These are phyloP conservation scores for Hormaphis cornu DNA, from an alignment of 1,140 invertebrate genomes.

Conservation along the genomic window DNA sequence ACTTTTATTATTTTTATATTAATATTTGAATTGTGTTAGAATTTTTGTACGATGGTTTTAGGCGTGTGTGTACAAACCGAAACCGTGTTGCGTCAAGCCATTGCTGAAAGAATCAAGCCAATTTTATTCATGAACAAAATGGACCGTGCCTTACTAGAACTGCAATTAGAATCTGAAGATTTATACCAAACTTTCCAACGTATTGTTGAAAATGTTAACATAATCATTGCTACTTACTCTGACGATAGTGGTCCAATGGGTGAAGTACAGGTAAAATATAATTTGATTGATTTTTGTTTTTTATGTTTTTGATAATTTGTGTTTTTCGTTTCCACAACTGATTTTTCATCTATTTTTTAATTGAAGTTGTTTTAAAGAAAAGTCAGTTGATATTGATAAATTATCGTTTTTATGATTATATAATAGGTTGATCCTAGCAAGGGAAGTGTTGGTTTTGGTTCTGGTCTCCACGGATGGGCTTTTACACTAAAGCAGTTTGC, in stretches of 20 bases:
- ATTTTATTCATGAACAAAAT: constrained; percentile 99
- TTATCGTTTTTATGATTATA: background rate
- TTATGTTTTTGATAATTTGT: background rate
- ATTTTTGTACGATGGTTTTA: constrained; percentile 44
- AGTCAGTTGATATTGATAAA: background rate
- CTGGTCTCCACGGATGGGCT: constrained; percentile 98
- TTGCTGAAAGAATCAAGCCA: constrained; percentile 97
- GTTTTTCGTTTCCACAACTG: constrained; percentile 27
- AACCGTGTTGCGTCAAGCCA: constrained; percentile 96
- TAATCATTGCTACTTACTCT: constrained; percentile 99
- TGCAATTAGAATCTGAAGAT: constrained; percentile 92
- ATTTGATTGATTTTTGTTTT: background rate
- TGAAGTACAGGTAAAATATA: constrained; percentile 69
- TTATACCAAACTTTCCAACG: constrained; percentile 99
- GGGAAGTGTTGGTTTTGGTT: constrained; percentile 98
- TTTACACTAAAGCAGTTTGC: constrained; percentile 99
- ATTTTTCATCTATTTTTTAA: background rate
- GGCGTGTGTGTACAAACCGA: constrained; percentile 99
- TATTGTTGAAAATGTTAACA: constrained; percentile 99
- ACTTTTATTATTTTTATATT: constrained; percentile 36
- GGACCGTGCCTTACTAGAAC: constrained; percentile 92
- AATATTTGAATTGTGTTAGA: background rate
- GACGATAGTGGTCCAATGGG: constrained; percentile 98
- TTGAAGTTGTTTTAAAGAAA: background rate
- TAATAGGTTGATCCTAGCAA: constrained; percentile 82